Percentiles rank a stretch among this genome's conserved stretches.
These are phyloP conservation scores for Galemys pyrenaicus DNA, from an alignment of 2,113 vertebrate genomes.

Conservation along the genomic window DNA sequence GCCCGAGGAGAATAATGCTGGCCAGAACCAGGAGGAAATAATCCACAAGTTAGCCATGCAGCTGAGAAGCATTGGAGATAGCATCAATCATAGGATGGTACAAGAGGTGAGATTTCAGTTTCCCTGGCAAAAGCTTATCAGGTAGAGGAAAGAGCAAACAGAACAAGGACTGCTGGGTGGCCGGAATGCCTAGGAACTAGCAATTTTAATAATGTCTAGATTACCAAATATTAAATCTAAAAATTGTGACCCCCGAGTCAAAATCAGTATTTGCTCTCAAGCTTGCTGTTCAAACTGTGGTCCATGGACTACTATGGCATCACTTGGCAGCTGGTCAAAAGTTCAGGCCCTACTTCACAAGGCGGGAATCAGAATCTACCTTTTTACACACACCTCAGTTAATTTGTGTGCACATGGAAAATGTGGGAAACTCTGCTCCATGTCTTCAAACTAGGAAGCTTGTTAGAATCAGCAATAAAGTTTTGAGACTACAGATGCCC, in stretches of 20 bases:
- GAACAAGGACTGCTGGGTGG: not conserved
- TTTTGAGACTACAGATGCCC: not conserved
- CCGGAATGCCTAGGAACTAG: not conserved
- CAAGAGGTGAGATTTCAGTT: constrained; percentile 59
- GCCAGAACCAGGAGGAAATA: constrained; percentile 29
- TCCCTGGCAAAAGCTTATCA: not conserved
- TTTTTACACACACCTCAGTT: not conserved
- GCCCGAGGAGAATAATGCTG: not conserved
- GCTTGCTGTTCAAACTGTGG: not conserved
- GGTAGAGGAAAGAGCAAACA: not conserved
- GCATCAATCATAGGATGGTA: not conserved
- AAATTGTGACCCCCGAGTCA: not conserved
- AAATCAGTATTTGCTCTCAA: not conserved
- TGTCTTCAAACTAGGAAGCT: not conserved
- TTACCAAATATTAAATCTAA: not conserved
- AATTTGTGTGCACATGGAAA: not conserved
- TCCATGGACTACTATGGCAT: not conserved
- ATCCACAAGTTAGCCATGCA: constrained; percentile 44
- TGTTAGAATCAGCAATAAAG: not conserved
- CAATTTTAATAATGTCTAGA: not conserved
- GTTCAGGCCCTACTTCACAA: not conserved
- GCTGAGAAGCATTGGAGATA: constrained; percentile 65
- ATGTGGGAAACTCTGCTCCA: not conserved
- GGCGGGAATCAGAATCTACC: not conserved
- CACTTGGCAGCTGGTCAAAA: not conserved